These are phyloP conservation scores for Hassar affinis DNA, from an alignment of 2,113 vertebrate species.

Conservation along the genomic window DNA sequence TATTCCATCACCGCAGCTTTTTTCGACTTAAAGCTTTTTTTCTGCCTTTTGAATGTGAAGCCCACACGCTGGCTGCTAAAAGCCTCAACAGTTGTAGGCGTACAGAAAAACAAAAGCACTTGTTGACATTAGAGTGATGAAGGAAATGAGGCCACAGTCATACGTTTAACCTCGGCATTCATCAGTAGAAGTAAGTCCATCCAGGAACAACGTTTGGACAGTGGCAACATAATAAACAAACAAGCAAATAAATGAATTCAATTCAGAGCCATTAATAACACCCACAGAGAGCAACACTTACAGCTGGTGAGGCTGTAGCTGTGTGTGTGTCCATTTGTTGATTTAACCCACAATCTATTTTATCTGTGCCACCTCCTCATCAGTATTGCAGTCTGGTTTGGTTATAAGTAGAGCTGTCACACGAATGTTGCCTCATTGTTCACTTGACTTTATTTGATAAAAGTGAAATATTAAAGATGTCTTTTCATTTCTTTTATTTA, in stretches of 20 bases:
- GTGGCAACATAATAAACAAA: not conserved
- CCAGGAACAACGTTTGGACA: conserved; percentile 14
- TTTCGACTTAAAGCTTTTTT: conserved; percentile 49
- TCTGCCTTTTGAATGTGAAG: conserved; percentile 62
- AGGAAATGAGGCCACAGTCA: conserved; percentile 55
- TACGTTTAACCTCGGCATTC: conserved; percentile 51
- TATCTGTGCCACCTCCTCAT: not conserved
- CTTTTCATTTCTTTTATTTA: no score
- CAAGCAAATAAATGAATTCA: not conserved
- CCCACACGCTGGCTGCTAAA: conserved; percentile 67
- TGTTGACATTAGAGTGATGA: conserved; percentile 65
- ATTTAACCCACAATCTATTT: not conserved
- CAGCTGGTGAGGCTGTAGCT: not conserved
- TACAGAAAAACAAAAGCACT: conserved; percentile 61
- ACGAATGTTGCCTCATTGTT: no score
- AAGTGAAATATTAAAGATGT: no score
- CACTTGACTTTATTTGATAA: no score
- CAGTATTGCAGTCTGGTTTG: not conserved
- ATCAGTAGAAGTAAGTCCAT: conserved; percentile 17
- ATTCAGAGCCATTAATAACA: not conserved
- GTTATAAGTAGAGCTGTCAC: not conserved
- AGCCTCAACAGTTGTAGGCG: conserved; percentile 61
- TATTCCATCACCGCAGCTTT: conserved; percentile 57
- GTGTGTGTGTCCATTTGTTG: not conserved
- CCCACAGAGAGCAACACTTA: not conserved